Evolutionary conservation across 2,888 invertebrate genomes (phyloP).

Genomic region (Tipula lateralis): DNA sequence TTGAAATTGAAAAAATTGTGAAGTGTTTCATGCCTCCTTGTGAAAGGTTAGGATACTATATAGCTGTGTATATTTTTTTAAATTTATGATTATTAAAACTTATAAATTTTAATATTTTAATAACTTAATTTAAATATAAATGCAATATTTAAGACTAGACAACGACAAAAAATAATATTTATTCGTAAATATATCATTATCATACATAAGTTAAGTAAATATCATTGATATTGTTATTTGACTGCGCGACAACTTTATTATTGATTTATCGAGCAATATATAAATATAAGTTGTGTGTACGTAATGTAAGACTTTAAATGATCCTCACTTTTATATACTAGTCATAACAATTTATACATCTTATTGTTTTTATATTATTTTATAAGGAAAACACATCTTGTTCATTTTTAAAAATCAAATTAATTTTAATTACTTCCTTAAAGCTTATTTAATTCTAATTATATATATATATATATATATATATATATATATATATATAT

Average conservation of each 20-base stretch:
- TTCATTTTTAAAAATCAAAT: neutral
- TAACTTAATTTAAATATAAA: slow-evolving; percentile 11
- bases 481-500: neutral
- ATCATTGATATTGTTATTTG: neutral
- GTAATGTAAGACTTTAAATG: no score
- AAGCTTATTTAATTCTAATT: neutral
- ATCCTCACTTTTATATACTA: no score
- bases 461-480: neutral
- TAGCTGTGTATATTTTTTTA: neutral
- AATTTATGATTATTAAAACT: neutral
- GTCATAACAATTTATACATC: no score
- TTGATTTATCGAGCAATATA: neutral
- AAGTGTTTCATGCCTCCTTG: neutral
- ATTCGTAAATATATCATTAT: neutral
- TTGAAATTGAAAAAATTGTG: neutral
- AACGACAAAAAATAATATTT: neutral
- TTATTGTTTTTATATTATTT: neutral
- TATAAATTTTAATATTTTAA: neutral
- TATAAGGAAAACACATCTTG: neutral
- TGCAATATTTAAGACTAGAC: neutral
- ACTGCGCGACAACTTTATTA: neutral
- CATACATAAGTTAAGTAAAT: neutral
- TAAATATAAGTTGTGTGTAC: neutral
- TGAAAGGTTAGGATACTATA: neutral
- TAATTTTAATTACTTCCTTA: neutral